Evolutionary conservation across 2,797 vertebrate species (phyloP), one percentile per base, ranked within the genome.

Genomic region (Odontamblyopus lacepedii): DNA sequence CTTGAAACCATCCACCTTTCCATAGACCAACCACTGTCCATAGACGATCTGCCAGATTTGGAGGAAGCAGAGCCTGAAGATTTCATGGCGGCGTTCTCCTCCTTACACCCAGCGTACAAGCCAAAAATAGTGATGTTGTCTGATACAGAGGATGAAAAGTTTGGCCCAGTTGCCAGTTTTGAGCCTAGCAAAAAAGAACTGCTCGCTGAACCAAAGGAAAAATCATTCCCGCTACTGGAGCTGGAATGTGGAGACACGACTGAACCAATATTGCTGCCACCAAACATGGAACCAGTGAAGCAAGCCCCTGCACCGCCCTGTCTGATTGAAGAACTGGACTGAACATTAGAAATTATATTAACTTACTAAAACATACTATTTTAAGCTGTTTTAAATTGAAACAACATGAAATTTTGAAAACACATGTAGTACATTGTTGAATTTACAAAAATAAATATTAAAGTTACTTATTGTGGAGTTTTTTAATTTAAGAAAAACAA

Each of bases 1-100:
- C 74, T 87, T n/a, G 92, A 95, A 61, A 87, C 86, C n/a, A 74
- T 89, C 61, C 57, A 69, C 12, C 74, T 84, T 44, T 80, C 91
- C 26, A n/a, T 5, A 1, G 57, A 74, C 1, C 67, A 78, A 62
- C 83, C 84, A 16, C 80, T 96, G 67, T 78, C 55, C 60, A 91
- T 96, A 0, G 87, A 93, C 0, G 96, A 99, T 70, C 92, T 98
- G 71, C 97, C 97, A 2, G 97, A 98, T 88, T 92, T 99, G 84
- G 96, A 98, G 78, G 96, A 98, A n/a, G 62, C 87, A 53, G 91
- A 94, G 56, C 13, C 66, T 15, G 83, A 72, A 63, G 8, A 69
- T 30, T 35, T 65, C 32, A 65, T 76, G 0, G 70, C 80, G 8
- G 23, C 57, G 6, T 78, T 83, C 56, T 71, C 68, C 60, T 78